Evolutionary conservation across 2,797 vertebrate species (phyloP).

Genomic region (Onychomys leucogaster): DNA sequence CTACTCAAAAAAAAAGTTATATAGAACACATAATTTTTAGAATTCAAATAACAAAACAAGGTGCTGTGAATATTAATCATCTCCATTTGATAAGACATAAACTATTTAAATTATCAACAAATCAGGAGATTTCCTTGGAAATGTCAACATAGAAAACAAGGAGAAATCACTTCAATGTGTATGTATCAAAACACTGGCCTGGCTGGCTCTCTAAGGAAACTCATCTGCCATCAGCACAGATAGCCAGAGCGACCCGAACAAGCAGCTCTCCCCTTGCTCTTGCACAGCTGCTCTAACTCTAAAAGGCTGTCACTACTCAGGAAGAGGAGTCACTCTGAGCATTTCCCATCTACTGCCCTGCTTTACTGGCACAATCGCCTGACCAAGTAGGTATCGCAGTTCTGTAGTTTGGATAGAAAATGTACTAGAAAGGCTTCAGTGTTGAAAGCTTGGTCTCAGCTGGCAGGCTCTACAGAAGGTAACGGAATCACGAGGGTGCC

Average conservation of each 20-base stretch:
- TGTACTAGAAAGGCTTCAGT: too few species aligned
- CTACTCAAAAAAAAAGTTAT: not conserved
- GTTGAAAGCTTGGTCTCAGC: not conserved
- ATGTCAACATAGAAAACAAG: not conserved
- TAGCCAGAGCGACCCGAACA: not conserved
- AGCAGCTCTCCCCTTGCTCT: not conserved
- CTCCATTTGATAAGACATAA: not conserved
- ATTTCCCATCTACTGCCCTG: not conserved
- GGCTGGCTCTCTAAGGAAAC: conserved; percentile 48
- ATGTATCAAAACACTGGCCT: not conserved
- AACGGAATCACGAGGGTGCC: not conserved
- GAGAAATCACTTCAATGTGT: not conserved
- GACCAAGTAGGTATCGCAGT: not conserved
- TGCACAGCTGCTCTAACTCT: not conserved
- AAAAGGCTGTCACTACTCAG: not conserved
- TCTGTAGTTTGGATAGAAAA: not conserved
- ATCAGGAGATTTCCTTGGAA: not conserved
- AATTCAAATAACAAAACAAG: not conserved
- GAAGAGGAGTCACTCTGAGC: not conserved
- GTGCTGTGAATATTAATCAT: not conserved
- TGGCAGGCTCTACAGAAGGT: too few species aligned
- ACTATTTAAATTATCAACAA: conserved; percentile 7
- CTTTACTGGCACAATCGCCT: conserved; percentile 16
- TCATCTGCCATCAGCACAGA: not conserved
- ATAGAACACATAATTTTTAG: not conserved